A percentile compares a stretch with the other conserved stretches of the same genome.
These are phyloP conservation scores for Megaptera novaeangliae DNA, from an alignment of 2,113 vertebrate genomes.

Conservation along the genomic window DNA sequence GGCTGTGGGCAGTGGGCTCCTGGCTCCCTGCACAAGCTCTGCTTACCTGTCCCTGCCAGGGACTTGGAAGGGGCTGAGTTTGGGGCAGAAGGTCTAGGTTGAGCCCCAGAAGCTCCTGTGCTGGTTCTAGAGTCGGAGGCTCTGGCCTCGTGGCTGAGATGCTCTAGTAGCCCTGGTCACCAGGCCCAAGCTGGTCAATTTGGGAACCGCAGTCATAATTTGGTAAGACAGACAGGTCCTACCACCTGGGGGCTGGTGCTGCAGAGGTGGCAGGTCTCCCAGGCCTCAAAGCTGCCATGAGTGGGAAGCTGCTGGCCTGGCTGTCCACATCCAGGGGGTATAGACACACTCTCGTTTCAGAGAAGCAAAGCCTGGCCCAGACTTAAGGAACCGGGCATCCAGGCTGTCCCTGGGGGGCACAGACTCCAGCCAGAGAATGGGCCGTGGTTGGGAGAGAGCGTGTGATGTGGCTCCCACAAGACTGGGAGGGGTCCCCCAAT, in stretches of 20 bases:
- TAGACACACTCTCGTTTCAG: rapidly evolving
- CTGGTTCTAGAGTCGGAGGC: background rate
- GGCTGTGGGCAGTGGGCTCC: background rate
- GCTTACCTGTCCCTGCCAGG: background rate
- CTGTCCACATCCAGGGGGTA: background rate
- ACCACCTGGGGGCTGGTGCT: background rate
- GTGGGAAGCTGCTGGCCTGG: background rate
- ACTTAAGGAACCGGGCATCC: too few relatives aligned
- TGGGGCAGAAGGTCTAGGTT: background rate
- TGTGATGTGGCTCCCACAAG: too few relatives aligned
- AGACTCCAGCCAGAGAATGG: background rate
- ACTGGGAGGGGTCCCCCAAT: background rate
- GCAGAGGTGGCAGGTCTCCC: background rate
- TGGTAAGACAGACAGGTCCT: background rate
- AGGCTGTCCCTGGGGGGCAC: background rate
- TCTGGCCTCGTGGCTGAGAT: background rate
- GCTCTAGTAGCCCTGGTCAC: background rate
- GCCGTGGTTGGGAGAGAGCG: background rate
- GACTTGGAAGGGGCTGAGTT: background rate
- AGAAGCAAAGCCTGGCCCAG: background rate
- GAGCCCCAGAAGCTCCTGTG: background rate
- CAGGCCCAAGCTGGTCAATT: background rate
- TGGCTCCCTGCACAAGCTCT: background rate
- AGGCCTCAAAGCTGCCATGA: background rate
- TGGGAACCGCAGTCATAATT: background rate